These are phyloP conservation scores for Drosophila pseudoananassae DNA, from an alignment of 1,140 invertebrate genomes.

Conservation along the genomic window DNA sequence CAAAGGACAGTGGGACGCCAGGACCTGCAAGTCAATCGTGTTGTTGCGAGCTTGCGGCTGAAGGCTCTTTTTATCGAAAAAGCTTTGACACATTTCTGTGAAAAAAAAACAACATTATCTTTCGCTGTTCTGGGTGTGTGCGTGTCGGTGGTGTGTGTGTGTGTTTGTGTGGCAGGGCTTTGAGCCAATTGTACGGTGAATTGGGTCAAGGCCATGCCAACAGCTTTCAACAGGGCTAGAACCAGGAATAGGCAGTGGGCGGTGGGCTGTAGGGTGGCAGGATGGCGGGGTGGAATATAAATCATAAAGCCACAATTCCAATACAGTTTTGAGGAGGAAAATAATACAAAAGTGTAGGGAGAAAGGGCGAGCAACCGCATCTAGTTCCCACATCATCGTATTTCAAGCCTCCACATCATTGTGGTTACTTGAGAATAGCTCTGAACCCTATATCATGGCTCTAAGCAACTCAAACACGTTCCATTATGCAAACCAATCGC, in stretches of 20 bases:
- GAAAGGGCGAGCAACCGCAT: no score
- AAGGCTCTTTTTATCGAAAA: constrained; percentile 6
- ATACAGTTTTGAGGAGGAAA: background rate
- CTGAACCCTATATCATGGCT: no score
- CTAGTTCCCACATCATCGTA: background rate
- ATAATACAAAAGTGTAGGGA: background rate
- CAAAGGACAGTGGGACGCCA: background rate
- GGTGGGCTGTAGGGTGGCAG: no score
- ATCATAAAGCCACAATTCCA: background rate
- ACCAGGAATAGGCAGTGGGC: constrained; percentile 1
- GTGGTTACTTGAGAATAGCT: background rate
- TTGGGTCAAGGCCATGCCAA: constrained; percentile 70
- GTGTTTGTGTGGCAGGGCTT: constrained; percentile 37
- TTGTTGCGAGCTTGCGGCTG: background rate
- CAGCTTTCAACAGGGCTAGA: constrained; percentile 45
- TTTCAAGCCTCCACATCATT: background rate
- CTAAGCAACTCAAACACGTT: background rate
- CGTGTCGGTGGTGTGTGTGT: constrained; percentile 2
- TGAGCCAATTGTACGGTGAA: constrained; percentile 42
- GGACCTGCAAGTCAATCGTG: constrained; percentile 13
- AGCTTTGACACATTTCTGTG: constrained; percentile 29
- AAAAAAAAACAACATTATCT: constrained; percentile 8
- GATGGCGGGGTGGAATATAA: background rate
- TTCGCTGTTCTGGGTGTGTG: constrained; percentile 3
- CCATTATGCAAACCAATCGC: background rate